A percentile compares a stretch with the other conserved stretches of the same genome.
These are phyloP conservation scores for Hypena proboscidalis DNA, from an alignment of 2,888 invertebrate species.

Conservation along the genomic window DNA sequence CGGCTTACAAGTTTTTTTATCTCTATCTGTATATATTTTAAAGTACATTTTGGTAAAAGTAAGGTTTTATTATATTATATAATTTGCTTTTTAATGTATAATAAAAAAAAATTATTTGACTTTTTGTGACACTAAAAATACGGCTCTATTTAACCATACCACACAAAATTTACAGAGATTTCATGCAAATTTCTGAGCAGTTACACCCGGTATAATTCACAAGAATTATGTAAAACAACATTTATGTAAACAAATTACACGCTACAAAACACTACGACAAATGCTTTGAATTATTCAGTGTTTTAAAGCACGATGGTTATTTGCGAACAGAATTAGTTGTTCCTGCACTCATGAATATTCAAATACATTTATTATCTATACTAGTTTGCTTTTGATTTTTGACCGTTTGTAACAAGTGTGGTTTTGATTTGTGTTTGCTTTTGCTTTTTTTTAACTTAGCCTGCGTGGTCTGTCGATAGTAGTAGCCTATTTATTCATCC, in stretches of 20 bases:
- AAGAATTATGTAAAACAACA: neutral
- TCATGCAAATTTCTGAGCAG: too few species aligned
- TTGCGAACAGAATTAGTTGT: conserved; percentile 43
- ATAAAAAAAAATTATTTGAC: too few species aligned
- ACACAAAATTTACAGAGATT: too few species aligned
- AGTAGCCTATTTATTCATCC: too few species aligned
- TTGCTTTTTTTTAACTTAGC: neutral
- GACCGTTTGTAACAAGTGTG: neutral
- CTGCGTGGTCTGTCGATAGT: neutral
- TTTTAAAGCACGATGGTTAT: conserved; percentile 25
- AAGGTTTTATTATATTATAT: too few species aligned
- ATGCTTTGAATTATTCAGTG: conserved; percentile 38
- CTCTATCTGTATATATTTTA: too few species aligned
- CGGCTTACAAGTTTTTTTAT: too few species aligned
- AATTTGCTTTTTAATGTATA: too few species aligned
- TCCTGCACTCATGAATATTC: conserved; percentile 37
- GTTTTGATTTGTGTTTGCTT: neutral
- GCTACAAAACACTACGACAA: conserved; percentile 17
- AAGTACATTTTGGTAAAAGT: too few species aligned
- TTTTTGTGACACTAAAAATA: too few species aligned
- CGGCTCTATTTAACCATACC: too few species aligned
- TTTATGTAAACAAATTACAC: conserved; percentile 12
- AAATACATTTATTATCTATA: conserved; percentile 22
- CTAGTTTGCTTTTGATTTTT: conserved; percentile 17
- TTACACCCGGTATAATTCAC: neutral